Evolutionary conservation across 2,888 invertebrate genomes (phyloP).

Genomic region (Acheta domesticus): DNA sequence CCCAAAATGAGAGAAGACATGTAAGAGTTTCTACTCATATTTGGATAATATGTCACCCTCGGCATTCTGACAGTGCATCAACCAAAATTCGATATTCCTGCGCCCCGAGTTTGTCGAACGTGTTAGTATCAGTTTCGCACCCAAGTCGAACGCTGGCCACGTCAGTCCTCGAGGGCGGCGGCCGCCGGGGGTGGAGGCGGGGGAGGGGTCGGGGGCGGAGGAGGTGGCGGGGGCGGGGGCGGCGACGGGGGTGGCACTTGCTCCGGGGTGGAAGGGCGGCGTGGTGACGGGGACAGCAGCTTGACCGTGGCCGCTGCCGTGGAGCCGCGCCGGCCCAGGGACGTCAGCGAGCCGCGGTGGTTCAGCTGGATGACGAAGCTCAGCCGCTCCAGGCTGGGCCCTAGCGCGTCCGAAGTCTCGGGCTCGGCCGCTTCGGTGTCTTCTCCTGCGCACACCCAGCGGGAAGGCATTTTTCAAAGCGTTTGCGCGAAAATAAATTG

Average conservation of each 20-base stretch:
- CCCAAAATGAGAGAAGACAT: too few species aligned
- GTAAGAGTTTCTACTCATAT: too few species aligned
- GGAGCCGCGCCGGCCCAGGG: constrained; percentile 42
- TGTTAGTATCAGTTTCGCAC: too few species aligned
- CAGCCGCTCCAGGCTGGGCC: constrained; percentile 67
- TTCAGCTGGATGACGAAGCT: constrained; percentile 73
- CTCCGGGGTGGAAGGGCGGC: background rate
- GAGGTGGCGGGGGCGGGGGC: background rate
- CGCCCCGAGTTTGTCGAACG: too few species aligned
- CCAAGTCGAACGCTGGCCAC: too few species aligned
- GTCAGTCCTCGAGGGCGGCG: background rate
- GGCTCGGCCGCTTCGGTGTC: background rate
- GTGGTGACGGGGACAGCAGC: background rate
- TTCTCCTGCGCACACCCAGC: background rate
- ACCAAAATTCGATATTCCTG: too few species aligned
- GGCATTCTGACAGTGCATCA: too few species aligned
- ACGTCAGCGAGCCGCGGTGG: constrained; percentile 70
- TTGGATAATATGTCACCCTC: too few species aligned
- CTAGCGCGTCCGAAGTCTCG: constrained; percentile 52
- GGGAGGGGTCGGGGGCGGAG: background rate
- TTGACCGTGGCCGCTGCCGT: background rate
- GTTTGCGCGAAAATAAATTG: too few species aligned
- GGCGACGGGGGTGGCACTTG: background rate
- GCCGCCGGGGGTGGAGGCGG: background rate
- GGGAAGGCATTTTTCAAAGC: too few species aligned